Evolutionary conservation across 2,113 vertebrate species (phyloP).

Genomic region (Camelus bactrianus): DNA sequence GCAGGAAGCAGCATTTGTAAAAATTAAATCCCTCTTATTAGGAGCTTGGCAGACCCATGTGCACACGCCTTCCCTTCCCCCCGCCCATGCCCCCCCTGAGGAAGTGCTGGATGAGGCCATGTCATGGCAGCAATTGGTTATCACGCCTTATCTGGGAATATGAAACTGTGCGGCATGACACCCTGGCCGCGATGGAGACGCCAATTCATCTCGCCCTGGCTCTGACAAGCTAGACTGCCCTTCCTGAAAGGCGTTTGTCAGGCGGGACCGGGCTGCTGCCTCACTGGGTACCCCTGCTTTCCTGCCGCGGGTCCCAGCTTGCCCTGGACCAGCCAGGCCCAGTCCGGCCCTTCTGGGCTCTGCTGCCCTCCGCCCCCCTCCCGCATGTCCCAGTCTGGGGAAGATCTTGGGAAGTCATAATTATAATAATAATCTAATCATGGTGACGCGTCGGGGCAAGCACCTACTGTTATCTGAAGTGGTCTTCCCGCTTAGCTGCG

Average conservation of each 20-base stretch:
- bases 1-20: slow-evolving; percentile 78
- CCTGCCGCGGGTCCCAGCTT: background rate
- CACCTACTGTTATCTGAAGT: slow-evolving; percentile 87
- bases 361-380: slow-evolving; percentile 71
- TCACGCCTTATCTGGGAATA: slow-evolving; percentile 97
- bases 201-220: slow-evolving; percentile 97
- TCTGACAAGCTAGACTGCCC: slow-evolving; percentile 99
- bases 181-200: slow-evolving; percentile 94
- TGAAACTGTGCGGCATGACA: slow-evolving; percentile 96
- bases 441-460: slow-evolving; percentile 74
- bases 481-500: slow-evolving; percentile 86
- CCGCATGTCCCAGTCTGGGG: slow-evolving; percentile 86
- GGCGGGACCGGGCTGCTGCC: slow-evolving; percentile 86
- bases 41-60: slow-evolving; percentile 80
- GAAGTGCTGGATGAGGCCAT: slow-evolving; percentile 88
- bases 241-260: slow-evolving; percentile 99
- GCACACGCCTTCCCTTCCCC: slow-evolving; percentile 50
- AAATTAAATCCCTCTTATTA: slow-evolving; percentile 88
- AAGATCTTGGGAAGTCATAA: slow-evolving; percentile 92
- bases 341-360: slow-evolving; percentile 58
- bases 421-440: slow-evolving; percentile 86
- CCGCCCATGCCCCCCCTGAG: slow-evolving; percentile 74
- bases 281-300: background rate
- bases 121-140: slow-evolving; percentile 95
- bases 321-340: background rate